Percentiles rank a stretch among this genome's conserved stretches.
Evolutionary conservation across 2,797 vertebrate genomes (phyloP).

Genomic region (Galago senegalensis): DNA sequence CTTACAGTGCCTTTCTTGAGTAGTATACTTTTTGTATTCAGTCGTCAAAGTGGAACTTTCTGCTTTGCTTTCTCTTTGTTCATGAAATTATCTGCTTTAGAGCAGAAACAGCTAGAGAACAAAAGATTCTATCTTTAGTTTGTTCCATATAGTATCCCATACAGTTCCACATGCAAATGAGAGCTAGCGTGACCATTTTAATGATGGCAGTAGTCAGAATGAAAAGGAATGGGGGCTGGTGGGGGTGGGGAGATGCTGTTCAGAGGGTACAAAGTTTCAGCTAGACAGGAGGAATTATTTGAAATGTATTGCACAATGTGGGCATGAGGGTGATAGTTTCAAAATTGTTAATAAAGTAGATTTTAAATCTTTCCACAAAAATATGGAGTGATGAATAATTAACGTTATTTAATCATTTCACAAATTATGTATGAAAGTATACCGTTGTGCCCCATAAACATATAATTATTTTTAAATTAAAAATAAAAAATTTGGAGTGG

Average conservation of each 20-base stretch:
- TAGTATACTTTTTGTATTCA: background rate
- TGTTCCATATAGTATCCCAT: constrained; percentile 38
- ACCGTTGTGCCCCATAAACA: background rate
- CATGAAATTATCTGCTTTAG: background rate
- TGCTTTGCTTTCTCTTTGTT: constrained; percentile 61
- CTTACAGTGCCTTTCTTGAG: background rate
- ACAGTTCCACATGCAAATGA: constrained; percentile 26
- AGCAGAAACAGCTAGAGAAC: constrained; percentile 59
- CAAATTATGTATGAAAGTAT: background rate
- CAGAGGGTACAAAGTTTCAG: background rate
- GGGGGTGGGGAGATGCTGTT: background rate
- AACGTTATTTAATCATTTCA: background rate
- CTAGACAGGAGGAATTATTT: background rate
- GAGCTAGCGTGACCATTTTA: background rate
- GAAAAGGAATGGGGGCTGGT: background rate
- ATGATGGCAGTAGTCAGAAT: background rate
- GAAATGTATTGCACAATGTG: background rate
- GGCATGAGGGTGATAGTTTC: background rate
- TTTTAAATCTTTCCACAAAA: background rate
- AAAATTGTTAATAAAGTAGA: background rate
- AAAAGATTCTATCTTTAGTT: constrained; percentile 70
- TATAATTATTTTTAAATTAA: background rate
- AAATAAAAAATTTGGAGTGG: background rate
- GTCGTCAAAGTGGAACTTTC: constrained; percentile 55
- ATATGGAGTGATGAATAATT: background rate